Percentiles rank a stretch among this genome's conserved stretches.
These are phyloP conservation scores for Oostethus manadensis DNA, from an alignment of 2,113 vertebrate genomes.

Conservation along the genomic window DNA sequence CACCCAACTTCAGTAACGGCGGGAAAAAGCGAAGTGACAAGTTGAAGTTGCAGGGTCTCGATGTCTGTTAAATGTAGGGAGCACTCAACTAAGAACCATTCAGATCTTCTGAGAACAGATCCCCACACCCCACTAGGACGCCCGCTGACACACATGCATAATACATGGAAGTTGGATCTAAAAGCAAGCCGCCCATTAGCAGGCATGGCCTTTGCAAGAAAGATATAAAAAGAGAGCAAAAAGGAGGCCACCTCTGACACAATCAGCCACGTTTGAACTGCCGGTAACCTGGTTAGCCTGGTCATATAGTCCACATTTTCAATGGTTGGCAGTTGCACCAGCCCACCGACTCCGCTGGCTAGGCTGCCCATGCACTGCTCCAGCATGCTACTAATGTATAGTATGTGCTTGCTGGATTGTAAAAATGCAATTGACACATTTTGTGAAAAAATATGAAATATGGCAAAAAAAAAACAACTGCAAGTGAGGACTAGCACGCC, in stretches of 20 bases:
- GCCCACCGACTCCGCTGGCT: background rate
- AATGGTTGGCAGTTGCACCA: background rate
- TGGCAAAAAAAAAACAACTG: too few relatives aligned
- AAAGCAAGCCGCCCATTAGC: conserved; percentile 68
- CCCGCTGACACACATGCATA: conserved; percentile 68
- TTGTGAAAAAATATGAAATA: too few relatives aligned
- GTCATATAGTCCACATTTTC: background rate
- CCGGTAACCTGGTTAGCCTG: conserved; percentile 17
- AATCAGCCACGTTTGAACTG: conserved; percentile 20
- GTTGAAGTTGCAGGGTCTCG: background rate
- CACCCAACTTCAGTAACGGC: conserved; percentile 14
- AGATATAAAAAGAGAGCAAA: conserved; percentile 8
- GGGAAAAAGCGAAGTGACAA: conserved; percentile 10
- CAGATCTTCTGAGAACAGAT: conserved; percentile 64
- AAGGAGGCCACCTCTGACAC: conserved; percentile 25
- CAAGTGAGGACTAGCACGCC: background rate
- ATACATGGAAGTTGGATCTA: conserved; percentile 69
- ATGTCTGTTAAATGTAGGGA: conserved; percentile 48
- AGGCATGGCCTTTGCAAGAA: conserved; percentile 26
- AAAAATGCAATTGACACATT: too few relatives aligned
- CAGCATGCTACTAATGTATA: background rate
- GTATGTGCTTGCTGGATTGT: conserved; percentile 10
- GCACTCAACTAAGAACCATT: conserved; percentile 57
- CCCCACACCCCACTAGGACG: conserved; percentile 63
- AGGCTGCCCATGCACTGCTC: background rate